Evolutionary conservation across 2,113 vertebrate species (phyloP), one percentile per base, ranked within the genome.

Genomic region (Paedocypris sp.): DNA sequence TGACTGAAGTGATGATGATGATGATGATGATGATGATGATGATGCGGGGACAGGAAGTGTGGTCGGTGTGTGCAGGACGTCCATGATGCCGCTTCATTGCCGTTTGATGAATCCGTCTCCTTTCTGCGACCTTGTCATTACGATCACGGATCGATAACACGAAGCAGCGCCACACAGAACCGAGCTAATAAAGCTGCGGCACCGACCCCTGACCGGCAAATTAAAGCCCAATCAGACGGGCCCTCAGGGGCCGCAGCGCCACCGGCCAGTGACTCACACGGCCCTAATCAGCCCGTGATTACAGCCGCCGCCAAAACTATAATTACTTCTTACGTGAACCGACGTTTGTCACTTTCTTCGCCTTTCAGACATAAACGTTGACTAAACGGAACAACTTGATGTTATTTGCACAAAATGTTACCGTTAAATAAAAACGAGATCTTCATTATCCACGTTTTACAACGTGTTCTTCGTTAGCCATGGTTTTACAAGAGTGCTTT

Each of bases 181-280:
- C 15, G 36, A 50, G 42, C 43, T 52, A 64, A 65, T 62, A 62
- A 35, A 51, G 20, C 46, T 62, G 23, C 33, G 46, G 33, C 41
- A 22, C 49, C 25, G 31, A 62, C 38, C 64, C 47, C 73, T 79
- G 74, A 79, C 77, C 73, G 75, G 74, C 78, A 81, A 83, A 85
- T 85, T 83, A 83, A 80, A 83, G 75, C 69, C 60, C 73, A 70
- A 79, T 79, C 75, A 77, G 62, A 69, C 32, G 8, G 67, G 35
- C 62, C 68, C 67, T 64, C 69, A 66, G 47, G 65, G 59, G 67
- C 70, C 52, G 70, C 60, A 64, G 69, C 10, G 15, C 28, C 26
- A 22, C 19, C n/a, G 47, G n/a, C 33, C 18, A 13, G 54, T 63
- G 64, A 70, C 59, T 59, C 23, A 66, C 6, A 67, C 47, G 46